phyloP scores from a whole-genome alignment of 2,888 invertebrate species.

The Terebella lapidaria region DNA sequence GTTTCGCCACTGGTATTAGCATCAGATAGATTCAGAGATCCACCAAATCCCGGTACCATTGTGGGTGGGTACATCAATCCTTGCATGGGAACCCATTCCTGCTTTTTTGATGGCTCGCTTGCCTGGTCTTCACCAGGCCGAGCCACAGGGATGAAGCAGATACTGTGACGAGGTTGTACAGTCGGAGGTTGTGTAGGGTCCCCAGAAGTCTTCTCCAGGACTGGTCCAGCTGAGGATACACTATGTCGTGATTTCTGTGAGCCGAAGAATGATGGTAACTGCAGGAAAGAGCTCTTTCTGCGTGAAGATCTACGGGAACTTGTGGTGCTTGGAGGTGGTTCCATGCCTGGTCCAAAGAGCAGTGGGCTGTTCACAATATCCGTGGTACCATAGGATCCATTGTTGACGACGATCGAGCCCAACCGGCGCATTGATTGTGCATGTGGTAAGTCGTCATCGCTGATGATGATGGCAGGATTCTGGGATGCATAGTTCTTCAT shows the following conservation, averaged over 20 bases:
- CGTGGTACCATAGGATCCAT: constrained; percentile 16
- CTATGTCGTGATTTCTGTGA: constrained; percentile 9
- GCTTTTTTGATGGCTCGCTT: constrained; percentile 8
- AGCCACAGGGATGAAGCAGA: constrained; percentile 21
- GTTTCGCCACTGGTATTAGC: not conserved
- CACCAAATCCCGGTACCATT: not conserved
- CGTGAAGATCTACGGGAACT: not conserved
- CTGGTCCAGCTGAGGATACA: constrained; percentile 11
- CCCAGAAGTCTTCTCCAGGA: constrained; percentile 2
- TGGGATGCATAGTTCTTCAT: not conserved
- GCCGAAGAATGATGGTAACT: constrained; percentile 8
- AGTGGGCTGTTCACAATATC: constrained; percentile 17
- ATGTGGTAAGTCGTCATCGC: not conserved
- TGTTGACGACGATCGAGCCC: constrained; percentile 6
- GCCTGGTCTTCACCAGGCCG: constrained; percentile 14
- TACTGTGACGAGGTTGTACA: constrained; percentile 12
- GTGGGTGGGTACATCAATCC: not conserved
- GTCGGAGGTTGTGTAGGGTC: not conserved
- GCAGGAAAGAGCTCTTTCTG: not conserved
- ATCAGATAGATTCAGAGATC: not conserved
- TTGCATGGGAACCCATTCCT: constrained; percentile 16
- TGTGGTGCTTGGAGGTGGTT: not conserved
- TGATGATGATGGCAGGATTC: not conserved
- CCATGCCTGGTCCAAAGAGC: constrained; percentile 6
- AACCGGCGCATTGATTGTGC: not conserved